Evolutionary conservation across 2,888 invertebrate species (phyloP), one percentile per base, ranked within the genome.

Genomic region (Molorchus minor): DNA sequence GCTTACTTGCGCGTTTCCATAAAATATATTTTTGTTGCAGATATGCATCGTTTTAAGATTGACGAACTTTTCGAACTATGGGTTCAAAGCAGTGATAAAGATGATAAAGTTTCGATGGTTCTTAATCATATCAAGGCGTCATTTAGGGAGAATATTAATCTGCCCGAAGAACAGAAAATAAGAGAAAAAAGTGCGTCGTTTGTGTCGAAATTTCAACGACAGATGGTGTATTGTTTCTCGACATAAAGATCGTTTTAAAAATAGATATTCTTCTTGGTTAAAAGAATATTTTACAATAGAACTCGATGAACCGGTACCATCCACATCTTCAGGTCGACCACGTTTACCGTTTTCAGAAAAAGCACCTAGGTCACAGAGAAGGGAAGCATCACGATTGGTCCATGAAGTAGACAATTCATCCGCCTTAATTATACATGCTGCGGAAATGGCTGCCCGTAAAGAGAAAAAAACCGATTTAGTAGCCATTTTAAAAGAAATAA

Each of bases 401-500:
- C 21, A 45, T 10, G 45, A 45, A 45, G n/a, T 12, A 12, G 7
- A 20, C 10, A 8, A 45, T 20, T 19, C 8, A 3, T 45, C 21
- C 2, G 17, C 20, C 12, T 45, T 45, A 45, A 10, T 45, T 19
- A 15, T 45, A 7, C 20, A 45, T 3, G 45, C 45, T 45, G 45
- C 45, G 12, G 20, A 21, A 12, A 45, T 21, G 25, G 45, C 25
- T 8, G 21, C 45, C 7, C 45, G 45, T 19, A 8, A 45, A 45
- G n/a, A 45, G 21, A 20, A 20, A 21, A 45, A 20, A n/a, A 15
- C 8, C 13, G 45, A 45, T 45, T 20, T 45, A 20, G 45, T 15
- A 45, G 25, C 25, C 20, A 25, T 45, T 45, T 45, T 45, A 45
- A 20, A 45, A 25, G 45, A 45, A 45, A 20, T 45, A 10, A 25